Base-by-base conservation (phyloP, 2,797 vertebrate species). In the Alectoris magna region DNA sequence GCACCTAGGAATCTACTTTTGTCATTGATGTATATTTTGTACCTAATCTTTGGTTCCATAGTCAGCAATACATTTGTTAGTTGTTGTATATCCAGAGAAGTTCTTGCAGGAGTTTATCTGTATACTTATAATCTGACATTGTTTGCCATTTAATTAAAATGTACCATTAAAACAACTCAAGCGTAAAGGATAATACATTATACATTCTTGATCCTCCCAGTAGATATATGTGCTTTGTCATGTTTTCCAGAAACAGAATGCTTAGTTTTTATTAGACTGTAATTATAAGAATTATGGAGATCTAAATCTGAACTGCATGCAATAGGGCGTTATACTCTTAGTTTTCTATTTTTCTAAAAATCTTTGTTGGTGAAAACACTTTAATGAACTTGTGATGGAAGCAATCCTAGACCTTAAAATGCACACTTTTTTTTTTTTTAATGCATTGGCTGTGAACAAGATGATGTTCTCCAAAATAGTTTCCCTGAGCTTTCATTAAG, bases 381-480 rank as follows among this genome's bases (percentile, higher is more conserved):
- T 84, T 19, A 55, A 84, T 21, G 16, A 71, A 53, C 68, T 81
- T 53, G 2, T 4, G 0, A 70, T 68, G 21, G 49, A 7, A 74
- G 13, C 0, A 0, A 59, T 26, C 13, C 11, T 51, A 71, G 24
- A 51, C 29, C 31, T 79, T 76, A 24, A 75, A 27, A 8, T 55
- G 13, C 4, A n/a, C 2, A 14, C n/a, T 23, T 44, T 0, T 2
- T 44, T 0, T 2, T 21, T 87, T 85, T 63, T 2, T 0, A 67
- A 67, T 48, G 36, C 75, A 17, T 14, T 46, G 17, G 9, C 7
- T 92, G 84, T 93, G 66, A 84, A 48, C 7, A 34, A 11, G 2
- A 18, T 22, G 46, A 38, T 4, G 2, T 49, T 46, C 24, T 89
- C 51, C 49, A 84, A 72, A 91, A 84, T 12, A 2, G 1, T 39